A percentile compares a stretch with the other conserved stretches of the same genome.
These are phyloP conservation scores for Labroides dimidiatus DNA, from an alignment of 2,797 vertebrate genomes.

Conservation along the genomic window DNA sequence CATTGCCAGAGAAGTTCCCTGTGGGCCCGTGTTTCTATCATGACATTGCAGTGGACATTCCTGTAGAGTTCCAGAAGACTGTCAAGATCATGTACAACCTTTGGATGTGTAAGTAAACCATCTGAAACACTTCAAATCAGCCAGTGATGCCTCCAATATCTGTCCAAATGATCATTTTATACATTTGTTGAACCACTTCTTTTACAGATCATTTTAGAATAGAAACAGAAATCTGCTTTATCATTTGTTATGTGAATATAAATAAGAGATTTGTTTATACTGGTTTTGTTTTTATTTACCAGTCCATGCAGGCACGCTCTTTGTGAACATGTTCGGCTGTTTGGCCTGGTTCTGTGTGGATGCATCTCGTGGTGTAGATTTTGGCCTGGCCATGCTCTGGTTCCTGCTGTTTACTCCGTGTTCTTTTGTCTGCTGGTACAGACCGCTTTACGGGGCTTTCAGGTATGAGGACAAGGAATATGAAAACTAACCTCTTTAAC, in stretches of 20 bases:
- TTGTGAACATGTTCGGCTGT: conserved; percentile 98
- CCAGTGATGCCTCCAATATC: too few species aligned
- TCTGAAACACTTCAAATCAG: too few species aligned
- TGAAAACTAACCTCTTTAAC: neutral
- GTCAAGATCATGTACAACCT: conserved; percentile 99
- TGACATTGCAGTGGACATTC: conserved; percentile 98
- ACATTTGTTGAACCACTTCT: neutral
- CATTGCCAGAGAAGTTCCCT: conserved; percentile 94
- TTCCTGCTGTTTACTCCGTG: conserved; percentile 95
- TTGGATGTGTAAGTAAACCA: conserved; percentile 96
- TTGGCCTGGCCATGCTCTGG: conserved; percentile 98
- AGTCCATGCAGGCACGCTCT: conserved; percentile 97
- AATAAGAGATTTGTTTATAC: neutral
- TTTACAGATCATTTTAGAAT: neutral
- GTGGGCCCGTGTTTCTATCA: conserved; percentile 99
- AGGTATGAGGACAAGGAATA: conserved; percentile 84
- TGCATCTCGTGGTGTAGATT: conserved; percentile 91
- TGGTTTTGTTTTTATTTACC: conserved; percentile 35
- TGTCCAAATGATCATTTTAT: neutral
- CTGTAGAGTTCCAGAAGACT: conserved; percentile 98
- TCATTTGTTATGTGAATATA: neutral
- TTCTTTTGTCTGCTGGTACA: conserved; percentile 97
- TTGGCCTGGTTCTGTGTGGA: conserved; percentile 98
- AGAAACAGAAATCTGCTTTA: neutral
- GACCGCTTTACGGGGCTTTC: conserved; percentile 98